phyloP scores from a whole-genome alignment of 35 echinoderm and acorn worm species.

The Eucidaris tribuloides region DNA sequence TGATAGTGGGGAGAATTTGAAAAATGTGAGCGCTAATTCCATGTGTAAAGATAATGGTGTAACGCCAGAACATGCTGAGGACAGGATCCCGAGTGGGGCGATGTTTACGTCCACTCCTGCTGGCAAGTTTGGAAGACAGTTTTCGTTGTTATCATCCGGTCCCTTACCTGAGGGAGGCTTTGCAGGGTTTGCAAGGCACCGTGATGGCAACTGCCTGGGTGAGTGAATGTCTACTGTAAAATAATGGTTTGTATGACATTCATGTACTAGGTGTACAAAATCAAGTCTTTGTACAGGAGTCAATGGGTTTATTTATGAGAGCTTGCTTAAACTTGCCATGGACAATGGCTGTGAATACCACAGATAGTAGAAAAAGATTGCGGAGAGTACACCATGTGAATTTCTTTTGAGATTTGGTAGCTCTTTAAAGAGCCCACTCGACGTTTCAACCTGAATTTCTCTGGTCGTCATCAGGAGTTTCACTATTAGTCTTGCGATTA shows the following conservation, averaged over 20 bases:
- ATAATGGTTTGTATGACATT: background rate
- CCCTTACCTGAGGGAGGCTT: slow-evolving; percentile 91
- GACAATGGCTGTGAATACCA: too few relatives aligned
- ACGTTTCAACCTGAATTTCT: too few relatives aligned
- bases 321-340: too few relatives aligned
- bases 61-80: background rate
- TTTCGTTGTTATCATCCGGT: slow-evolving; percentile 49
- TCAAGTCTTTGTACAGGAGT: too few relatives aligned
- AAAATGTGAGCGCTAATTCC: background rate
- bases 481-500: too few relatives aligned
- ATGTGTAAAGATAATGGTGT: background rate
- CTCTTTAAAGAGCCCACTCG: too few relatives aligned
- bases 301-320: too few relatives aligned
- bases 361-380: too few relatives aligned
- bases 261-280: too few relatives aligned
- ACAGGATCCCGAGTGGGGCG: background rate
- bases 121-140: slow-evolving; percentile 51
- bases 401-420: too few relatives aligned
- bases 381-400: too few relatives aligned
- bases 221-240: slow-evolving; percentile 4
- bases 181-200: slow-evolving; percentile 70
- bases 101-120: slow-evolving; percentile 80
- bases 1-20: background rate
- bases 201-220: slow-evolving; percentile 88
- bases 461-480: too few relatives aligned